phyloP scores from a whole-genome alignment of 2,888 invertebrate species.

The Therioaphis trifolii region DNA sequence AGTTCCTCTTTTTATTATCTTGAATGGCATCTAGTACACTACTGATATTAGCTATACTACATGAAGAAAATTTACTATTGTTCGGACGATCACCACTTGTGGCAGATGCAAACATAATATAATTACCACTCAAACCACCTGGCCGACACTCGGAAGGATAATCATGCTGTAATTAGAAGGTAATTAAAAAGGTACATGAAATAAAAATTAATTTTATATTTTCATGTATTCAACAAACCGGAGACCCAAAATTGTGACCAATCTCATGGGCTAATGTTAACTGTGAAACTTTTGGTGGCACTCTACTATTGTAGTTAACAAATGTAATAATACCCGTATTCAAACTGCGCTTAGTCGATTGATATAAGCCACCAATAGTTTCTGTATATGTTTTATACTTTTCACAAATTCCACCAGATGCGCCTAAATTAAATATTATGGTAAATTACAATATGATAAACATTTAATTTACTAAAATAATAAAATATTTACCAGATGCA shows the following conservation, averaged over 20 bases:
- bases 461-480: background rate
- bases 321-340: conserved; percentile 99
- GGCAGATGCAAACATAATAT: conserved; percentile 99
- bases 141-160: conserved; percentile 91
- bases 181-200: background rate
- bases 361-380: conserved; percentile 92
- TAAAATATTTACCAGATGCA: conserved; percentile 64
- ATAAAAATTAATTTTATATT: background rate
- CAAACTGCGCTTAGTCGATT: conserved; percentile 91
- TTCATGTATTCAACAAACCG: conserved; percentile 74
- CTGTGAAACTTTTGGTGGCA: conserved; percentile 97
- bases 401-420: conserved; percentile 98
- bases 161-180: conserved; percentile 79
- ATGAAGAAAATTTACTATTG: conserved; percentile 96
- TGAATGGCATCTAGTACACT: conserved; percentile 92
- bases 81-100: conserved; percentile 98
- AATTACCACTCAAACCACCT: conserved; percentile 93
- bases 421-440: conserved; percentile 74
- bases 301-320: conserved; percentile 96
- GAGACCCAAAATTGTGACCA: conserved; percentile 98
- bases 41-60: conserved; percentile 94
- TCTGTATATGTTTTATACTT: conserved; percentile 97
- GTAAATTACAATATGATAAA: background rate
- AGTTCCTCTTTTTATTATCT: conserved; percentile 90
- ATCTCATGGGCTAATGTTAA: conserved; percentile 97